Evolutionary conservation across 1,140 invertebrate species (phyloP), one percentile per base, ranked within the genome.

Genomic region (Rhyacophila brunnea): DNA sequence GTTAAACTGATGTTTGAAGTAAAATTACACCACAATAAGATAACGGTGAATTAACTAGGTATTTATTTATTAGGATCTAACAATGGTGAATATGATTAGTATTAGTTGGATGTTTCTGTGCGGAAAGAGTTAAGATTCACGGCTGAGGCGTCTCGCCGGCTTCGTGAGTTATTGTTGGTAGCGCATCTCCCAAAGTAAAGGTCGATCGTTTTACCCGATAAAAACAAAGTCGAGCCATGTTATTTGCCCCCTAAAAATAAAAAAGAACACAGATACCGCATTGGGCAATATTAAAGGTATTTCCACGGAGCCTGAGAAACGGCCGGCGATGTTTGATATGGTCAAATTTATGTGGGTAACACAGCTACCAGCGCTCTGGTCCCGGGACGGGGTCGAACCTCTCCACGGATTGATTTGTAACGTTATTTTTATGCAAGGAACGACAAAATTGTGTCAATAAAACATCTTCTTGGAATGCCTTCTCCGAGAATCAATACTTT

Each of bases 141-240:
- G 23, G 23, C 23, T 5, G 23, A 28, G 23, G 23, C 23, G 23
- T 28, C 23, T 28, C 23, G 23, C 23, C 23, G 23, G 23, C 23
- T 28, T 28, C n/a, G 36, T 19, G 38, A 62, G 42, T 62, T 56
- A 56, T 62, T 19, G 49, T 45, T 40, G 43, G 54, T 62, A 57
- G 60, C 42, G 42, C 48, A 34, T 51, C 42, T 51, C 55, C 54
- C 40, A 62, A 61, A 62, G 60, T 34, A 53, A 57, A 57, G 54
- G 60, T 62, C 54, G 60, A 62, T 61, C 52, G 59, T 44, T 55
- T 52, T 61, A 61, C 52, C 32, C 45, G 60, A 62, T 62, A 62
- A 62, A 62, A 62, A 53, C 60, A 57, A 56, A 52, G 17, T 43
- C 48, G 44, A 57, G 55, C 47, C 54, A 42, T 57, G 60, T 52